Evolutionary conservation across 2,113 vertebrate species (phyloP).

Genomic region (Ardeotis arabs): DNA sequence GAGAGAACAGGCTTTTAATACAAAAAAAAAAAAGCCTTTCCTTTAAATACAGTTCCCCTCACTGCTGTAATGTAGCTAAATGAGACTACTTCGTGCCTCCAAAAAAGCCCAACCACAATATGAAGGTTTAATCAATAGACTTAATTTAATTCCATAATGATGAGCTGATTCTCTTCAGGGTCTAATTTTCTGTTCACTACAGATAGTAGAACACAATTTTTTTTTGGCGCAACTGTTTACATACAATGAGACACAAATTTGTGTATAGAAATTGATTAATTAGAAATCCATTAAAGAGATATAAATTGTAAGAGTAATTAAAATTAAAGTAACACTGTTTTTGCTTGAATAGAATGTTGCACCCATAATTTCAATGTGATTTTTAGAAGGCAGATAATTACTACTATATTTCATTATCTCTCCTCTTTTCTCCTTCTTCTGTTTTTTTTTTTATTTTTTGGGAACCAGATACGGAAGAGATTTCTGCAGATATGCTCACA

Average conservation of each 20-base stretch:
- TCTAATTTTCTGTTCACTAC: background rate
- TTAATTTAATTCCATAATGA: slow-evolving; percentile 31
- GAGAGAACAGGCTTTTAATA: background rate
- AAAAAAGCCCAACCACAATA: background rate
- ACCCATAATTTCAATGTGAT: background rate
- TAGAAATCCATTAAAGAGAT: background rate
- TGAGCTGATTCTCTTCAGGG: background rate
- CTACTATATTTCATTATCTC: background rate
- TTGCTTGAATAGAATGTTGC: background rate
- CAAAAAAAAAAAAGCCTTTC: background rate
- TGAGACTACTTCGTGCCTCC: background rate
- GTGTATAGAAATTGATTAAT: background rate
- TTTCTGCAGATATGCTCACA: background rate
- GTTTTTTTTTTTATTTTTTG: background rate
- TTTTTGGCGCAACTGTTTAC: background rate
- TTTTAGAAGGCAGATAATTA: background rate
- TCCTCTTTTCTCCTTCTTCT: background rate
- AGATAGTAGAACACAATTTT: background rate
- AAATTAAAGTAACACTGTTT: background rate
- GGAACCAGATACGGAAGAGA: background rate
- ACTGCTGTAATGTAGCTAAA: background rate
- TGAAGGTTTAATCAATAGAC: slow-evolving; percentile 22
- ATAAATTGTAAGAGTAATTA: background rate
- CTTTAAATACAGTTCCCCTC: background rate
- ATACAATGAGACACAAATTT: background rate